phyloP scores from a whole-genome alignment of 35 echinoderm and acorn worm species.

The Eucidaris tribuloides region DNA sequence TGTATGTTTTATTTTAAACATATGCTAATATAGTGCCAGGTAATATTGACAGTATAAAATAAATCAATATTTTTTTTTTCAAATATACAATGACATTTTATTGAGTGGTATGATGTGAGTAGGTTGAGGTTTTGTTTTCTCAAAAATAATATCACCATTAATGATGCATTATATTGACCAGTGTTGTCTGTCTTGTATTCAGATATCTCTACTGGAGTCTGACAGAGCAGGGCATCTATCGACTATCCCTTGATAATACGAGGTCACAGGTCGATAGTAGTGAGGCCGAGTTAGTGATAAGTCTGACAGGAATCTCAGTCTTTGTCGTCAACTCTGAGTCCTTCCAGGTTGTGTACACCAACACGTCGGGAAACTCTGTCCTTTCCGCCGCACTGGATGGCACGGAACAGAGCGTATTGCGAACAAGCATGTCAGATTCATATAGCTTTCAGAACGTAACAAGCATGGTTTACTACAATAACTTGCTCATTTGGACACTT shows the following conservation, averaged over 20 bases:
- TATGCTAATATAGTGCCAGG: too few relatives aligned
- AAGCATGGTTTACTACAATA: slow-evolving; percentile 46
- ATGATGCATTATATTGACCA: too few relatives aligned
- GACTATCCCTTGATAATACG: slow-evolving; percentile 9
- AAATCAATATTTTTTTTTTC: too few relatives aligned
- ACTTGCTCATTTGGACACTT: slow-evolving; percentile 43
- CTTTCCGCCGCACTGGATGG: slow-evolving; percentile 61
- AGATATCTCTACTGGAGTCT: slow-evolving; percentile 85
- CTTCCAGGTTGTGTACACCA: slow-evolving; percentile 58
- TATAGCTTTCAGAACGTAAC: slow-evolving; percentile 34
- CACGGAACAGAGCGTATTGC: neutral
- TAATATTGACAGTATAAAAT: too few relatives aligned
- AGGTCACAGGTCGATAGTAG: neutral
- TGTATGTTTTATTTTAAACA: too few relatives aligned
- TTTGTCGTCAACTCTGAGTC: slow-evolving; percentile 34
- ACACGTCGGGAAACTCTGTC: slow-evolving; percentile 33
- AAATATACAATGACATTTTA: too few relatives aligned
- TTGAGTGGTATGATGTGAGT: too few relatives aligned
- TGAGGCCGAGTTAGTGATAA: slow-evolving; percentile 29
- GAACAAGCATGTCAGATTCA: neutral
- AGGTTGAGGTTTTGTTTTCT: too few relatives aligned
- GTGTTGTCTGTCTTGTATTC: too few relatives aligned
- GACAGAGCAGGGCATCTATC: slow-evolving; percentile 43
- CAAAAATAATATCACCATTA: too few relatives aligned
- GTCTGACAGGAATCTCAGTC: neutral